A percentile compares a stretch with the other conserved stretches of the same genome.
Evolutionary conservation across 2,797 vertebrate genomes (phyloP).

Genomic region (Amphiprion clarkii): DNA sequence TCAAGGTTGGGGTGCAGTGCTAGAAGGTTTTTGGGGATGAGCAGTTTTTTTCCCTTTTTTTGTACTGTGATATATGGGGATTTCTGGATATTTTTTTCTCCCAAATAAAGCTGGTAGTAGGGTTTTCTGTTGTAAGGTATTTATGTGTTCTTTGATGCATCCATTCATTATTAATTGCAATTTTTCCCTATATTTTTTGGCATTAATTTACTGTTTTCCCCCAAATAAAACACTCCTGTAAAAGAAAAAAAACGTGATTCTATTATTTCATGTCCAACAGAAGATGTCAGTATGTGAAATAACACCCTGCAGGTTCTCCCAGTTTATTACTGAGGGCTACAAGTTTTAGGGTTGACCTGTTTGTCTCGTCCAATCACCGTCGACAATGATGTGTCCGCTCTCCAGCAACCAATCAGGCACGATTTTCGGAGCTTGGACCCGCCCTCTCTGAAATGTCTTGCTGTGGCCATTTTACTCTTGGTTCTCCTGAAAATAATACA

Average conservation of each 20-base stretch:
- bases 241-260: conserved; percentile 13
- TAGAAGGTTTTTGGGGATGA: conserved; percentile 49
- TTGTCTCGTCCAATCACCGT: conserved; percentile 63
- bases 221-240: conserved; percentile 25
- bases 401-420: conserved; percentile 63
- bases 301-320: neutral
- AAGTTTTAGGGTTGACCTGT: conserved; percentile 3
- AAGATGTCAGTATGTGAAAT: neutral
- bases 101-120: conserved; percentile 77
- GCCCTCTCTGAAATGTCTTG: conserved; percentile 52
- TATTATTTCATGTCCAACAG: neutral
- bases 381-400: neutral
- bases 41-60: conserved; percentile 44
- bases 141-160: conserved; percentile 47
- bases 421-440: conserved; percentile 22
- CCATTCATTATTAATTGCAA: conserved; percentile 28
- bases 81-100: conserved; percentile 60
- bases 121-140: conserved; percentile 60
- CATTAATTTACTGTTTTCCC: conserved; percentile 37
- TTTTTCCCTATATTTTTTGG: conserved; percentile 28
- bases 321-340: neutral
- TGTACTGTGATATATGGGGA: conserved; percentile 70
- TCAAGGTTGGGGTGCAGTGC: conserved; percentile 55
- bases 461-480: conserved; percentile 83
- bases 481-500: conserved; percentile 38